These are phyloP conservation scores for Dinocampus coccinellae DNA, from an alignment of 2,888 invertebrate genomes.

Conservation along the genomic window DNA sequence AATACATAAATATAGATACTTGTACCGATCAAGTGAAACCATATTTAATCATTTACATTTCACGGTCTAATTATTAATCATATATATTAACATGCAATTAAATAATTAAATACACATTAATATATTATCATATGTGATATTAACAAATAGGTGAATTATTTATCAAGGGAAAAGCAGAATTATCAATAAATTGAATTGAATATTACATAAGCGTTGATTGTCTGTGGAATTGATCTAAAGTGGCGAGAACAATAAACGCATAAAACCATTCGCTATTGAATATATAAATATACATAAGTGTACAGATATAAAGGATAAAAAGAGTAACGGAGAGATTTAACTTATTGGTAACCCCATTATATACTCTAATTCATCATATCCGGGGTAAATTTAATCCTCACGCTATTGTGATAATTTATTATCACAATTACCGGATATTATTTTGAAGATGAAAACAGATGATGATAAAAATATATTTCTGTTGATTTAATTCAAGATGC, in stretches of 20 bases:
- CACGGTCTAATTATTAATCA: neutral
- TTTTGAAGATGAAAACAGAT: neutral
- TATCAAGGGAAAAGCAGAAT: neutral
- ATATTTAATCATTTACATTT: neutral
- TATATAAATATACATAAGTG: constrained; percentile 50
- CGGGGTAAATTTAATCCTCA: neutral
- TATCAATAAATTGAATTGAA: constrained; percentile 37
- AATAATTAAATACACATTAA: neutral
- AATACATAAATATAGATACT: neutral
- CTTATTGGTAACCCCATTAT: neutral
- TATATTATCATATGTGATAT: neutral
- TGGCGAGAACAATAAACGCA: constrained; percentile 63
- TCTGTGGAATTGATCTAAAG: constrained; percentile 62
- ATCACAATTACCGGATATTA: neutral
- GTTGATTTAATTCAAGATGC: no score
- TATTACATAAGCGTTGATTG: constrained; percentile 60
- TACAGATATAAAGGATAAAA: neutral
- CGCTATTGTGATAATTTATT: neutral
- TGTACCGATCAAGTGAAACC: neutral
- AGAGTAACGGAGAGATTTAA: neutral
- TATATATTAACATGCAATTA: neutral
- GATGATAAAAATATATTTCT: neutral
- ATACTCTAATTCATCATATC: neutral
- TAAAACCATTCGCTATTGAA: constrained; percentile 48
- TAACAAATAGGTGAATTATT: neutral